Evolutionary conservation across 2,888 invertebrate genomes (phyloP).

Genomic region (Meiosimyza decipiens): DNA sequence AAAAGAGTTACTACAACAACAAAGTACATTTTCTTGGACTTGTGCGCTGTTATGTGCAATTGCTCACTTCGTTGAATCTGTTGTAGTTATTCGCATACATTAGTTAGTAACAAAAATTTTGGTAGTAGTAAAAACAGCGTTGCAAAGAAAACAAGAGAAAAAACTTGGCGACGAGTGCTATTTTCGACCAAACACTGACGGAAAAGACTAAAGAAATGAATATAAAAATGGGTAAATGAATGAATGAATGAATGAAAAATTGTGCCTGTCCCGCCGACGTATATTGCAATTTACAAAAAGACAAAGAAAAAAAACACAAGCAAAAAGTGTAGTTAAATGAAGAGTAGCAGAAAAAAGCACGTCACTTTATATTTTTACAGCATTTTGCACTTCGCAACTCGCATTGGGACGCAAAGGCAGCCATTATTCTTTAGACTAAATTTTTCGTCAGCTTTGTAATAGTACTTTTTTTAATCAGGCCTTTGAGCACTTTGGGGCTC

Average conservation of each 20-base stretch:
- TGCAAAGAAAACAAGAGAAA: too few species aligned
- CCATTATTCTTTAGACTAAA: too few species aligned
- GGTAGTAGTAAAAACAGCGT: too few species aligned
- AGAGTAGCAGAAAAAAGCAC: neutral
- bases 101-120: too few species aligned
- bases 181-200: too few species aligned
- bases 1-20: neutral
- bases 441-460: neutral
- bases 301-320: neutral
- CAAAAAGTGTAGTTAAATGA: neutral
- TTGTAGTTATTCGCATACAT: too few species aligned
- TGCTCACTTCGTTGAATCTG: too few species aligned
- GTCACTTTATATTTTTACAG: slow-evolving; percentile 16
- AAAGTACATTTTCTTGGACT: neutral
- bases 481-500: neutral
- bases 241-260: slow-evolving; percentile 20
- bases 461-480: neutral
- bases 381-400: slow-evolving; percentile 19
- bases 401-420: neutral
- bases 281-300: slow-evolving; percentile 21
- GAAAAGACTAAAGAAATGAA: neutral
- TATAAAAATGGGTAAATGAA: slow-evolving; percentile 12
- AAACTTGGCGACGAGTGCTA: neutral
- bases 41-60: too few species aligned
- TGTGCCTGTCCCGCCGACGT: slow-evolving; percentile 21